Evolutionary conservation across 2,113 vertebrate genomes (phyloP).

Genomic region (Pleuronectes platessa): DNA sequence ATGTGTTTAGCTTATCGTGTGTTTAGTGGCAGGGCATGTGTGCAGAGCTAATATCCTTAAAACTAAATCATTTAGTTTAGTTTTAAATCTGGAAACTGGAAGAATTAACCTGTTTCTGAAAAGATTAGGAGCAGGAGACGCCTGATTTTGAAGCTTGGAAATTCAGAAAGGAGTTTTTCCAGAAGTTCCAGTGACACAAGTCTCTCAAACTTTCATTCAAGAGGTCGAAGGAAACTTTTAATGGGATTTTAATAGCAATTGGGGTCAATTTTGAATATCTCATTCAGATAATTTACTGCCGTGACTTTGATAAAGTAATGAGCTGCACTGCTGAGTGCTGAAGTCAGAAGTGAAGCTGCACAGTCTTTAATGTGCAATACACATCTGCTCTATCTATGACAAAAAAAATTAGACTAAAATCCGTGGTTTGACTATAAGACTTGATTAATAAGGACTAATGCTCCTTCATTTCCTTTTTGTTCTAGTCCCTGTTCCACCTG

Average conservation of each 20-base stretch:
- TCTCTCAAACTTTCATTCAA: not conserved
- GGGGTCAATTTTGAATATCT: not conserved
- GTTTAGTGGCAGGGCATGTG: not conserved
- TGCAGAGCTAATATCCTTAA: not conserved
- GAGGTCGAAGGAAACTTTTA: too few relatives aligned
- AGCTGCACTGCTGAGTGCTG: not conserved
- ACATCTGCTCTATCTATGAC: too few relatives aligned
- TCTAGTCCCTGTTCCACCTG: conserved; percentile 95
- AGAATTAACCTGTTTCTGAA: not conserved
- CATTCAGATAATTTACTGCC: not conserved
- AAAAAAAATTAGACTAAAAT: too few relatives aligned
- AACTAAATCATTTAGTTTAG: not conserved
- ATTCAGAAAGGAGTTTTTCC: too few relatives aligned
- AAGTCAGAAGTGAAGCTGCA: not conserved
- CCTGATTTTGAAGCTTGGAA: too few relatives aligned
- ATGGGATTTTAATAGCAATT: too few relatives aligned
- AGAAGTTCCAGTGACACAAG: too few relatives aligned
- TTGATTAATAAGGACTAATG: not conserved
- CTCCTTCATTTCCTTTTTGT: conserved; percentile 10
- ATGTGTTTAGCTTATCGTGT: conserved; percentile 21
- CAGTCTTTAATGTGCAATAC: too few relatives aligned
- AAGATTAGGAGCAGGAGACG: too few relatives aligned
- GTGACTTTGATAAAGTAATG: too few relatives aligned
- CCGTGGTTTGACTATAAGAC: too few relatives aligned
- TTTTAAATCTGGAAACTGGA: not conserved